A percentile compares a stretch with the other conserved stretches of the same genome.
These are phyloP conservation scores for Mongoloraphidia duomilia DNA, from an alignment of 2,888 invertebrate species.

Conservation along the genomic window DNA sequence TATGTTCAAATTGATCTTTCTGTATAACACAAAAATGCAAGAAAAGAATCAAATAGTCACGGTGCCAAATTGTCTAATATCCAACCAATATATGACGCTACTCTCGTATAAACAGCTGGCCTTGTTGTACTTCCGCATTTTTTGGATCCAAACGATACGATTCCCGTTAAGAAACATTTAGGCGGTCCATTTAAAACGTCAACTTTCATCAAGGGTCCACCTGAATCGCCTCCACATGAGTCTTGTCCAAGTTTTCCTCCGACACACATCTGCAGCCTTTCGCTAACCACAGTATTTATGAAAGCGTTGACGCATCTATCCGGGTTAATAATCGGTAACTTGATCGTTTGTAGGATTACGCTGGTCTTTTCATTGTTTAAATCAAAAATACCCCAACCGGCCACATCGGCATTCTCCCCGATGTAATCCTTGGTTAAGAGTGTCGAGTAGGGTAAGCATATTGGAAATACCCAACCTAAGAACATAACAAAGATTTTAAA, in stretches of 20 bases:
- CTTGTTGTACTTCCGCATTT: constrained; percentile 34
- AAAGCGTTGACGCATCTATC: neutral
- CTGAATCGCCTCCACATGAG: constrained; percentile 47
- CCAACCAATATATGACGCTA: constrained; percentile 41
- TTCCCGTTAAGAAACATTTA: constrained; percentile 38
- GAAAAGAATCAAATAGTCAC: constrained; percentile 4
- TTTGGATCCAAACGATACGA: constrained; percentile 43
- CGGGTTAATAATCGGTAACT: constrained; percentile 21
- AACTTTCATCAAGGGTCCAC: constrained; percentile 37
- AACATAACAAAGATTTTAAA: neutral
- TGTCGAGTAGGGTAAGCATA: constrained; percentile 38
- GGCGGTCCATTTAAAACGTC: constrained; percentile 34
- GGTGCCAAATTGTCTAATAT: constrained; percentile 33
- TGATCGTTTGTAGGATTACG: constrained; percentile 22
- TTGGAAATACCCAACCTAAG: constrained; percentile 39
- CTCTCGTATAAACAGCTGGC: constrained; percentile 46
- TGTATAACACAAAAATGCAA: neutral
- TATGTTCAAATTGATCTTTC: too few species aligned
- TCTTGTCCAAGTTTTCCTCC: constrained; percentile 41
- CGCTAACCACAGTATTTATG: neutral
- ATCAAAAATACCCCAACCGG: constrained; percentile 32
- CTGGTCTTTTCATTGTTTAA: constrained; percentile 18
- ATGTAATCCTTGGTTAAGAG: constrained; percentile 25
- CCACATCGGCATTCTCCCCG: constrained; percentile 35
- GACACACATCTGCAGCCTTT: constrained; percentile 35